Base-by-base conservation (phyloP, 2,797 vertebrate genomes). In the Taenioides sp. region DNA sequence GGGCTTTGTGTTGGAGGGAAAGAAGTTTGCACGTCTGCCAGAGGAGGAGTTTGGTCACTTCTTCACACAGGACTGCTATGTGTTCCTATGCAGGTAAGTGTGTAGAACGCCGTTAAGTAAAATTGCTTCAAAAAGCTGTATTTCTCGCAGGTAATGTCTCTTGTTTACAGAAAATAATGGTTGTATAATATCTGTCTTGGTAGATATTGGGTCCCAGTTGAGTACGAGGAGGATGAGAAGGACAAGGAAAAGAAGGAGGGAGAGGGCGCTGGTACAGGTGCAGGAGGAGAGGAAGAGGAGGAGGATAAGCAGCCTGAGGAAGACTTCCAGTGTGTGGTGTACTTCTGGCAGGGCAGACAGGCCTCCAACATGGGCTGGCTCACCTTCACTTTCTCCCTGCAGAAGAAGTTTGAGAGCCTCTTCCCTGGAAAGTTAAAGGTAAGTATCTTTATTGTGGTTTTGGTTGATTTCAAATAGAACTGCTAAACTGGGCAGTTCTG, bases 311-410 rank as follows among this genome's bases (percentile, higher is more conserved):
- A 97, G 91, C 92, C 95, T 0, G 98, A 99, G 88, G 97, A 99
- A 84, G 98, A 99, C 80, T 98, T 99, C 90, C 97, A 99, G 92
- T 99, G 97, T 72, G 94, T 97, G 0, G 97, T 99, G 65, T 99
- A 99, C 85, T 99, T 99, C 94, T 99, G 98, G 98, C 98, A 99
- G 91, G 98, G 97, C 88, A 91, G 98, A 0, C 96, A 99, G 85
- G 97, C 98, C 71, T 99, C 98, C 89, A 99, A 96, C 90, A 99
- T 99, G 98, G 98, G 97, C 86, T 99, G 98, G 98, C 94, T 99
- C 78, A 99, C 97, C 28, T 99, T 99, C 90, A 98, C 97, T 74
- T 99, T 99, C 93, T 99, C 96, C 74, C 93, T 99, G 62, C 97
- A 99, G 92, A 99, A 98, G 93, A 99, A 99, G 90, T 99, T 98